Evolutionary conservation across 2,888 invertebrate genomes (phyloP).

Genomic region (Netelia fuscicornis): DNA sequence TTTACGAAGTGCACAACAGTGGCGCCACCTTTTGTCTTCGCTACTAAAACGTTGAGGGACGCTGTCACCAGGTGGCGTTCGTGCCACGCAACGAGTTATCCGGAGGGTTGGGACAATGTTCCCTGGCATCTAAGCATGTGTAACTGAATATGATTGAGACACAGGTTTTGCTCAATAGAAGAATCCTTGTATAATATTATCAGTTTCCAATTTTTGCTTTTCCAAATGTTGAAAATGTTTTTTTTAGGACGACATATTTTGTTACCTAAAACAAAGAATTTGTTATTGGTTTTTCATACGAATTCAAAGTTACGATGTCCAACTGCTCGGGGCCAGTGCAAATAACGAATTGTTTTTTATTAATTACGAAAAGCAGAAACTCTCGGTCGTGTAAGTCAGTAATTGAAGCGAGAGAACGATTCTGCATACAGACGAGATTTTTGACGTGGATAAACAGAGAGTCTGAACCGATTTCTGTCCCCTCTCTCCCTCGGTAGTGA

Average conservation of each 20-base stretch:
- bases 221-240: too few species aligned
- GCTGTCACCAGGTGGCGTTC: conserved; percentile 62
- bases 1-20: background rate
- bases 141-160: too few species aligned
- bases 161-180: too few species aligned
- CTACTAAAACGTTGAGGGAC: conserved; percentile 16
- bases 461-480: conserved; percentile 36
- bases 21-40: conserved; percentile 3
- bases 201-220: too few species aligned
- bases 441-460: conserved; percentile 72
- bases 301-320: background rate
- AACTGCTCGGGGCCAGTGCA: background rate
- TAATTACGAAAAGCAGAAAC: conserved; percentile 54
- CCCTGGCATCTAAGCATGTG: background rate
- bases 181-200: too few species aligned
- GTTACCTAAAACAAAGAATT: too few species aligned
- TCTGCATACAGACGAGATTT: conserved; percentile 75
- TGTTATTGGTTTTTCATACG: background rate
- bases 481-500: conserved; percentile 18
- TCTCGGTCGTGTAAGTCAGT: conserved; percentile 23
- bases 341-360: conserved; percentile 65
- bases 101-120: conserved; percentile 39
- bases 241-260: too few species aligned
- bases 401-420: conserved; percentile 42
- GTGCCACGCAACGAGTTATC: conserved; percentile 42